Conservation (phyloP, 2,113 vertebrate species). For the Empidonax alnorum region DNA sequence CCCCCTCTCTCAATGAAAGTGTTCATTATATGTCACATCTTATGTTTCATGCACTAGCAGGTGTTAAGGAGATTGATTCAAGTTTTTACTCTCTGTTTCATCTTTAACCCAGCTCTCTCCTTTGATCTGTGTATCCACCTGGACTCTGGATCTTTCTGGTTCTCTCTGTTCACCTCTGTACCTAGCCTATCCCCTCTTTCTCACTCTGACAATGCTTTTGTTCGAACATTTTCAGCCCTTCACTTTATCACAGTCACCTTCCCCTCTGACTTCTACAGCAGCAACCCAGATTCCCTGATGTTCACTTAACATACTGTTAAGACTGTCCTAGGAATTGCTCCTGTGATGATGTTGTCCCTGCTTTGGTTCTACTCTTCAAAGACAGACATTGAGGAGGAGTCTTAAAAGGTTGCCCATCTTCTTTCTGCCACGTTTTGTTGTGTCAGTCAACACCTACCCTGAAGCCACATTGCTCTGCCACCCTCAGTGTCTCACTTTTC, state of each 20-base stretch:
- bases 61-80: neutral
- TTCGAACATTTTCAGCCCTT: neutral
- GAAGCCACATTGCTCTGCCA: neutral
- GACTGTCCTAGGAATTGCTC: neutral
- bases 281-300: neutral
- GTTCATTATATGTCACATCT: neutral
- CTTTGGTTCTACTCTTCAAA: neutral
- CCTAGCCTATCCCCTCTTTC: neutral
- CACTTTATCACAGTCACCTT: neutral
- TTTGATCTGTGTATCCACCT: neutral
- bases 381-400: neutral
- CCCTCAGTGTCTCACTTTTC: neutral
- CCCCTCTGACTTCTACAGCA: neutral
- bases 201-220: neutral
- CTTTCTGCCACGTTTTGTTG: neutral
- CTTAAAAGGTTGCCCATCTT: neutral
- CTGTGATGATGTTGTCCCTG: neutral
- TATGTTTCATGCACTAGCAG: neutral
- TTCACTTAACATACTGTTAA: neutral
- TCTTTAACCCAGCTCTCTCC: neutral
- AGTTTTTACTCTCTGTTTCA: neutral
- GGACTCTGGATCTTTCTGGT: neutral
- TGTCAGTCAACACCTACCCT: neutral
- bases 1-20: neutral
- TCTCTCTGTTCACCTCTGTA: neutral